Evolutionary conservation across 2,113 vertebrate species (phyloP).

Genomic region (Entosphenus tridentatus): DNA sequence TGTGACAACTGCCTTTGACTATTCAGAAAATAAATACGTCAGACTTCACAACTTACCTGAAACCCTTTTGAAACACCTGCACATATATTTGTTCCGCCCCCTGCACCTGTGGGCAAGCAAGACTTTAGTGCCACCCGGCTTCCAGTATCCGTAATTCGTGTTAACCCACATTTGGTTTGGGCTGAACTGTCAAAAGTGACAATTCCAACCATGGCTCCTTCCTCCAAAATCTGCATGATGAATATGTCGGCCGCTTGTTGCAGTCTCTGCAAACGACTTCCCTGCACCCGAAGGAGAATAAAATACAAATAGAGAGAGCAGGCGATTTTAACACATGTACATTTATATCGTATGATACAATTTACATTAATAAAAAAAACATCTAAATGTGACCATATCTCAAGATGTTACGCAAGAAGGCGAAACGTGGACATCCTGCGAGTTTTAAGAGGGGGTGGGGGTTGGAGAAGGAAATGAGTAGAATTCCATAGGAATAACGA

Average conservation of each 20-base stretch:
- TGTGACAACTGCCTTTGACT: too few species aligned
- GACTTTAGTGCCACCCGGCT: constrained; percentile 17
- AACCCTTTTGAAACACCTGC: constrained; percentile 16
- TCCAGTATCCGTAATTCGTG: constrained; percentile 11
- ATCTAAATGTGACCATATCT: too few species aligned
- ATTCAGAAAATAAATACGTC: background rate
- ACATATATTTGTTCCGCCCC: constrained; percentile 14
- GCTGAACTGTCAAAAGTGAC: constrained; percentile 15
- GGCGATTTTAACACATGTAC: too few species aligned
- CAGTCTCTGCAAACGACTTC: constrained; percentile 13
- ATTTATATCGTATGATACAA: too few species aligned
- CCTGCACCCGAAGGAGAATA: background rate
- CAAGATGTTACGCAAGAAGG: too few species aligned
- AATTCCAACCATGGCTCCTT: constrained; percentile 20
- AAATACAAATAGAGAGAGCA: too few species aligned
- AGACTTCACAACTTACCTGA: constrained; percentile 14
- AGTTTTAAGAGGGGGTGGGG: too few species aligned
- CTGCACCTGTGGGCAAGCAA: constrained; percentile 12
- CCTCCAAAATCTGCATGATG: constrained; percentile 20
- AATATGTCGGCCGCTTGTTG: constrained; percentile 24
- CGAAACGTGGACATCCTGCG: too few species aligned
- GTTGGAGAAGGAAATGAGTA: too few species aligned
- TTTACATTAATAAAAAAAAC: too few species aligned
- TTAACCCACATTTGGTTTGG: constrained; percentile 13
- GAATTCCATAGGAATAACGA: too few species aligned